Percentiles rank a stretch among this genome's conserved stretches.
Conservation (phyloP, 2,888 invertebrate genomes). For the Erynnis tages region DNA sequence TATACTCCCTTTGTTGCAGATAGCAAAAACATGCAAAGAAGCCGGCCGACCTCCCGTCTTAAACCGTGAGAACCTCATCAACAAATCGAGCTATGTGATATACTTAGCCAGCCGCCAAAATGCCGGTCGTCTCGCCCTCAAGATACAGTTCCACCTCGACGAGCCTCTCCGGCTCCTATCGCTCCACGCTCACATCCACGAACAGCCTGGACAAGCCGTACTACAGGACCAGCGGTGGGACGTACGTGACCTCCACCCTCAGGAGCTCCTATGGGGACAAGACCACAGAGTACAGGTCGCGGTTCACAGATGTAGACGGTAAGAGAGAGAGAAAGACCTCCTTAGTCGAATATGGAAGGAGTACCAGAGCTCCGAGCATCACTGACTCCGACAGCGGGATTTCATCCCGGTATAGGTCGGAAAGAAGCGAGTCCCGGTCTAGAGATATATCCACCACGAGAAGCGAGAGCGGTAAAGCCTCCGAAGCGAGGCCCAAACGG, state of each 20-base stretch:
- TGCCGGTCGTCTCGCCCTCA: slow-evolving; percentile 83
- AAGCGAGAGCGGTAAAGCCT: slow-evolving; percentile 76
- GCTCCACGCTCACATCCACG: slow-evolving; percentile 69
- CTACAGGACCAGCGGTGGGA: slow-evolving; percentile 69
- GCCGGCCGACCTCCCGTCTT: slow-evolving; percentile 57
- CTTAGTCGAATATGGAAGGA: slow-evolving; percentile 61
- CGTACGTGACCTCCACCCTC: slow-evolving; percentile 61
- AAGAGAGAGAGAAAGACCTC: slow-evolving; percentile 67
- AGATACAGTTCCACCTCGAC: slow-evolving; percentile 68
- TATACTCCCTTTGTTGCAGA: no score
- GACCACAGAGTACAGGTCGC: slow-evolving; percentile 62
- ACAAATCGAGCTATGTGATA: slow-evolving; percentile 20
- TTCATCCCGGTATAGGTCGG: slow-evolving; percentile 61
- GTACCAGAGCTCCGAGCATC: slow-evolving; percentile 67
- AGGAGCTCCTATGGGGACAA: slow-evolving; percentile 58
- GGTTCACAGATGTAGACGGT: slow-evolving; percentile 67
- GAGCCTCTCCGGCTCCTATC: slow-evolving; percentile 72
- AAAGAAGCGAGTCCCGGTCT: slow-evolving; percentile 76
- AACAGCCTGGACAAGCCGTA: slow-evolving; percentile 79
- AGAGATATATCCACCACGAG: slow-evolving; percentile 78
- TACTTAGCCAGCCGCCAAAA: slow-evolving; percentile 44
- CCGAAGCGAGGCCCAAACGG: slow-evolving; percentile 63
- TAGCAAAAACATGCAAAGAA: slow-evolving; percentile 58
- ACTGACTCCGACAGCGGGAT: slow-evolving; percentile 74
- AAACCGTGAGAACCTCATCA: slow-evolving; percentile 41